Evolutionary conservation across 92 coral and sea anemone species (phyloP).

Genomic region (Zoanthus solanderi): DNA sequence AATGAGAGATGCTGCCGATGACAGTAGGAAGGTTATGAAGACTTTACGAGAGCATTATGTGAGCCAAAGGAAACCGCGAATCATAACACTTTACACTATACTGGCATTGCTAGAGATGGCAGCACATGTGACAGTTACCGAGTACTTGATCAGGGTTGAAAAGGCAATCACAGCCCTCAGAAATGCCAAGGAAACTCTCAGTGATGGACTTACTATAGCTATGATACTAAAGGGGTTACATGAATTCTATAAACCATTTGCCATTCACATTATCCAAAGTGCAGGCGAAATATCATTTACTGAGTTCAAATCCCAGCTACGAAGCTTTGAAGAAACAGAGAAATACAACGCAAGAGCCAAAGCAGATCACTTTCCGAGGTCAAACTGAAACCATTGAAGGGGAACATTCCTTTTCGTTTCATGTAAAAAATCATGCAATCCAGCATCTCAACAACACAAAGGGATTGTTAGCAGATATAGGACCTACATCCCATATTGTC

Average conservation of each 20-base stretch:
- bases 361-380: constrained; percentile 11
- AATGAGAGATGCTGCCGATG: constrained; percentile 65
- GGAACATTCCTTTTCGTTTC: no score
- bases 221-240: constrained; percentile 59
- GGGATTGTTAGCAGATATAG: constrained; percentile 47
- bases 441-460: background rate
- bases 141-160: constrained; percentile 56
- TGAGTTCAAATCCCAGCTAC: constrained; percentile 43
- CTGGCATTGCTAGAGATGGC: constrained; percentile 44
- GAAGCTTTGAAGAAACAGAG: constrained; percentile 46
- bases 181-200: constrained; percentile 54
- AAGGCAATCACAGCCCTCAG: constrained; percentile 59
- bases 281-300: constrained; percentile 44
- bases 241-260: constrained; percentile 53
- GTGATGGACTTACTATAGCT: constrained; percentile 52
- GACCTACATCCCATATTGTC: constrained; percentile 53
- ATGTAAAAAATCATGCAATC: no score
- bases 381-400: background rate
- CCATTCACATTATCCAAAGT: constrained; percentile 48
- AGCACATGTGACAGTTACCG: constrained; percentile 38
- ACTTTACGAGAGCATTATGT: constrained; percentile 39
- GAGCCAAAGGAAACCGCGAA: constrained; percentile 38
- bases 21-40: constrained; percentile 38
- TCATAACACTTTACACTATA: constrained; percentile 52
- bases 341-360: constrained; percentile 10